Evolutionary conservation across 2,888 invertebrate genomes (phyloP).

Genomic region (Julus scandinavius): DNA sequence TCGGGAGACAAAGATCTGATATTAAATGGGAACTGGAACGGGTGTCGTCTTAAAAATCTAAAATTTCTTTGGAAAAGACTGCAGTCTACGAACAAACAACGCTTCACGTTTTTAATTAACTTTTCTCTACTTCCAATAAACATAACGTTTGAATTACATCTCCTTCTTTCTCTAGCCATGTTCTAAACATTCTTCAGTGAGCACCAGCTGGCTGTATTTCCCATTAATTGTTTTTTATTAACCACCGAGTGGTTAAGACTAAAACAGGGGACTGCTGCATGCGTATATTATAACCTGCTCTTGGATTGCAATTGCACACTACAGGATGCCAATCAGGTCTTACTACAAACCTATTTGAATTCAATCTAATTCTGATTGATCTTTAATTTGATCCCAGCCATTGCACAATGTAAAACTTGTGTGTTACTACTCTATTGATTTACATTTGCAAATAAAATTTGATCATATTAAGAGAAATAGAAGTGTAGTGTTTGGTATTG

Average conservation of each 20-base stretch:
- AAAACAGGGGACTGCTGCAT: background rate
- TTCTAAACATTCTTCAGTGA: background rate
- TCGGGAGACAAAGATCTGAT: constrained; percentile 26
- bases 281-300: background rate
- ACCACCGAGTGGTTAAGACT: background rate
- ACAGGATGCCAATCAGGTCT: background rate
- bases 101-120: constrained; percentile 18
- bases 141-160: constrained; percentile 25
- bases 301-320: background rate
- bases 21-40: constrained; percentile 15
- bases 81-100: background rate
- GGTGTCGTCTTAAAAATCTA: constrained; percentile 21
- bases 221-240: background rate
- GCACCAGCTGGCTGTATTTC: background rate
- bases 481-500: too few relatives aligned
- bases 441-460: too few relatives aligned
- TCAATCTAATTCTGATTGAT: too few relatives aligned
- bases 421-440: too few relatives aligned
- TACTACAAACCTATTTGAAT: too few relatives aligned
- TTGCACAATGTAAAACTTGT: too few relatives aligned
- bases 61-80: background rate
- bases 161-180: background rate
- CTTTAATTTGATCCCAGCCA: too few relatives aligned
- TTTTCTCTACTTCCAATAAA: background rate
- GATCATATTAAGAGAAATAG: too few relatives aligned